Evolutionary conservation across 2,797 vertebrate species (phyloP).

Genomic region (Distichodus sexfasciatus): DNA sequence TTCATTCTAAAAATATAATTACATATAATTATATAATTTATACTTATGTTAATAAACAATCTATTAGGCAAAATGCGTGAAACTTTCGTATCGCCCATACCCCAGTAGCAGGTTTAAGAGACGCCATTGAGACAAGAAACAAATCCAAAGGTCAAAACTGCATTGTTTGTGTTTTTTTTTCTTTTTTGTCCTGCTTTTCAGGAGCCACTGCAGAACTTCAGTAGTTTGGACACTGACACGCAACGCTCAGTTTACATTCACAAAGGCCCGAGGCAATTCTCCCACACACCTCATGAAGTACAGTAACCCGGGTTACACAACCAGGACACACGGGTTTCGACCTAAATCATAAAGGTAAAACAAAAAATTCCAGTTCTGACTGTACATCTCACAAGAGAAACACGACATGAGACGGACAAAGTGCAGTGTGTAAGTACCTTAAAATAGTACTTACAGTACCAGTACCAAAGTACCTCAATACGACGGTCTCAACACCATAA

Average conservation of each 20-base stretch:
- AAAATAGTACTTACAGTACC: not conserved
- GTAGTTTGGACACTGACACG: constrained; percentile 38
- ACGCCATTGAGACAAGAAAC: not conserved
- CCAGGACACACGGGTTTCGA: too few relatives aligned
- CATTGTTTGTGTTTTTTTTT: not conserved
- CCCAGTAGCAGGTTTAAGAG: not conserved
- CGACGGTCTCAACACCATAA: too few relatives aligned
- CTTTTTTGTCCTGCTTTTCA: not conserved
- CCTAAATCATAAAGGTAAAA: not conserved
- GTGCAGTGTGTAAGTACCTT: constrained; percentile 20
- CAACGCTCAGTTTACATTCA: constrained; percentile 28
- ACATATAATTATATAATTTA: too few relatives aligned
- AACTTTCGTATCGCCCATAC: too few relatives aligned
- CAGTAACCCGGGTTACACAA: constrained; percentile 40
- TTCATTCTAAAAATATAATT: too few relatives aligned
- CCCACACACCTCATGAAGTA: constrained; percentile 38
- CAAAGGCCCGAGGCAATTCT: not conserved
- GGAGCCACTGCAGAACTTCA: constrained; percentile 20
- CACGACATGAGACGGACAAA: constrained; percentile 12
- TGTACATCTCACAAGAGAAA: constrained; percentile 1
- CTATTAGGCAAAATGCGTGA: too few relatives aligned
- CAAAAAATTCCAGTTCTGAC: constrained; percentile 42
- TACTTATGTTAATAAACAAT: too few relatives aligned
- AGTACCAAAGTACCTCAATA: too few relatives aligned
- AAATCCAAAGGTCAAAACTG: not conserved